Base-by-base conservation (phyloP, 2,797 vertebrate genomes). In the Hippoglossus hippoglossus region DNA sequence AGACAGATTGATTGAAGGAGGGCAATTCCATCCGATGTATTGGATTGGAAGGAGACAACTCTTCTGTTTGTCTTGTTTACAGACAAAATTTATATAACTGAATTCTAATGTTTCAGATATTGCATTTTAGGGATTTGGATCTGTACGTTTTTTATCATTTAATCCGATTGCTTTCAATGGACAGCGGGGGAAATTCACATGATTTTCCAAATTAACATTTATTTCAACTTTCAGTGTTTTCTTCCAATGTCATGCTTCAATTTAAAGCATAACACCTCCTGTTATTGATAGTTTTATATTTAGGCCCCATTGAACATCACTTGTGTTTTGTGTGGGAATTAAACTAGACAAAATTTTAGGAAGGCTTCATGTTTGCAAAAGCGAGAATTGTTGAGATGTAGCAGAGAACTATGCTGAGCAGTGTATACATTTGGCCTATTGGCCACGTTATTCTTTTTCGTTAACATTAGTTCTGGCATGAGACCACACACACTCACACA, bases 391-490 rank as follows among this genome's bases (percentile, higher is more conserved):
- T 53, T 71, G 19, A 26, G 57, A 31, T 55, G 25, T 9, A 28
- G 44, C 12, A 28, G 15, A 53, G 26, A 58, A 21, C 26, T 50
- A 24, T 52, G 39, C 49, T 67, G 24, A 68, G 22, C 36, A 13
- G 36, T 63, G 4, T 21, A 54, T 26, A 68, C 36, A 56, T 75
- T 26, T 69, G 51, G 58, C 4, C 50, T 58, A 61, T 28, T 49
- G 46, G 49, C 46, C 50, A 36, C 52, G 28, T 31, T 31, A 53
- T 63, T 61, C 21, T 64, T 61, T 64, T 61, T 54, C 68, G 74
- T 70, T 65, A 16, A 44, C 90, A 93, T 95, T 94, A 95, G 93
- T 93, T 93, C 91, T 91, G 93, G 91, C 89, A 88, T 71, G 63
- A 60, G 90, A 92, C 92, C 91, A 93, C 92, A 94, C 91, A 91